Conservation (phyloP, 2,888 invertebrate genomes). For the Heteropelma amictum region DNA sequence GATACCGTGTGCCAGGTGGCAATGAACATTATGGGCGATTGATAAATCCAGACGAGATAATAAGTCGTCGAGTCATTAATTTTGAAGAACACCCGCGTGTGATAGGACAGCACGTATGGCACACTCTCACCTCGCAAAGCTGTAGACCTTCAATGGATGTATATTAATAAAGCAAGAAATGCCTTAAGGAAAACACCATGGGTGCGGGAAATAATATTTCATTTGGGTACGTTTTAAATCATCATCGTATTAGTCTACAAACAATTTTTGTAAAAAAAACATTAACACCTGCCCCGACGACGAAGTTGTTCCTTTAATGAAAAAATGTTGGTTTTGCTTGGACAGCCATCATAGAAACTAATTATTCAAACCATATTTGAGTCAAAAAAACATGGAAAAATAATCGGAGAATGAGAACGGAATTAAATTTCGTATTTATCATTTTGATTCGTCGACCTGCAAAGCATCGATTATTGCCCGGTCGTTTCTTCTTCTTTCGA, state of each 20-base stretch:
- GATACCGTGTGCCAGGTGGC: constrained; percentile 19
- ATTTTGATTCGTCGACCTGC: neutral
- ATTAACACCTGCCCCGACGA: no score
- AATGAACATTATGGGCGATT: constrained; percentile 36
- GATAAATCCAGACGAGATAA: constrained; percentile 35
- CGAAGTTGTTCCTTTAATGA: no score
- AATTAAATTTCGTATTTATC: no score
- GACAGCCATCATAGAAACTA: no score
- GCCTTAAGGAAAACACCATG: neutral
- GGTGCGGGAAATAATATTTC: neutral
- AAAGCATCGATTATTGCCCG: neutral
- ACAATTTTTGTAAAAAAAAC: no score
- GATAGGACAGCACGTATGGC: constrained; percentile 17
- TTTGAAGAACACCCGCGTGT: constrained; percentile 10
- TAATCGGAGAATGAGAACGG: no score
- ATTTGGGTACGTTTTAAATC: no score
- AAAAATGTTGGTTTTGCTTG: no score
- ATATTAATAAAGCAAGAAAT: neutral
- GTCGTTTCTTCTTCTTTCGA: no score
- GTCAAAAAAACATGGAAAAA: no score
- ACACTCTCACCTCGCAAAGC: constrained; percentile 13
- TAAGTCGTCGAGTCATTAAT: constrained; percentile 17
- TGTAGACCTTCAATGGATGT: constrained; percentile 11
- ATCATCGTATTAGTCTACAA: no score
- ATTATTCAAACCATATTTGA: no score